Percentiles rank a stretch among this genome's conserved stretches.
Evolutionary conservation across 2,888 invertebrate species (phyloP).

Genomic region (Salticus scenicus): DNA sequence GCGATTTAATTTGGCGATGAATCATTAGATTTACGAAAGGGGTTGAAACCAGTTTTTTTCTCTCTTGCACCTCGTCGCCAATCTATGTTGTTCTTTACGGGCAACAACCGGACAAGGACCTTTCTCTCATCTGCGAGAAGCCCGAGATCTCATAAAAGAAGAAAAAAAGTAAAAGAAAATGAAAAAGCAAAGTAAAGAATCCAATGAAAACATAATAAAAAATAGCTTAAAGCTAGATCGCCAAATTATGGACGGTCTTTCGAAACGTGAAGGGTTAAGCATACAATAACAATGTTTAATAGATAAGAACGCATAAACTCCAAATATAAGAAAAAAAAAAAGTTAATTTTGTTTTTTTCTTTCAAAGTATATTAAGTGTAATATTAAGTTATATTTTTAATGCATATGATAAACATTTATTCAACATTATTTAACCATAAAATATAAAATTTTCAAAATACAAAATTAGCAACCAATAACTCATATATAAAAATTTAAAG

Average conservation of each 20-base stretch:
- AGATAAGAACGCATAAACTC: not conserved
- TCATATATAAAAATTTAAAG: too few relatives aligned
- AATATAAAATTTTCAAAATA: too few relatives aligned
- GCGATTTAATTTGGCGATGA: slow-evolving; percentile 59
- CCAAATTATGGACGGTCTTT: slow-evolving; percentile 46
- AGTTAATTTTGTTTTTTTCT: not conserved
- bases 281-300: slow-evolving; percentile 56
- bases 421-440: not conserved
- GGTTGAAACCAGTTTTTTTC: slow-evolving; percentile 59
- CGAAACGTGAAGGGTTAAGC: slow-evolving; percentile 49
- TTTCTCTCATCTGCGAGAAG: slow-evolving; percentile 17
- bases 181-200: slow-evolving; percentile 28
- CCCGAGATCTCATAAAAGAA: slow-evolving; percentile 18
- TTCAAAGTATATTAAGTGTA: too few relatives aligned
- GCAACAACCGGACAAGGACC: slow-evolving; percentile 67
- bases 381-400: too few relatives aligned
- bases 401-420: not conserved
- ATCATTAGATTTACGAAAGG: slow-evolving; percentile 36
- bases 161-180: slow-evolving; percentile 36
- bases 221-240: slow-evolving; percentile 20
- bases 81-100: slow-evolving; percentile 52
- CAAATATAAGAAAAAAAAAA: not conserved
- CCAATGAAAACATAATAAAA: slow-evolving; percentile 36
- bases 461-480: too few relatives aligned
- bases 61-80: slow-evolving; percentile 24